These are phyloP conservation scores for Condylura cristata DNA, from an alignment of 2,113 vertebrate species.

Conservation along the genomic window DNA sequence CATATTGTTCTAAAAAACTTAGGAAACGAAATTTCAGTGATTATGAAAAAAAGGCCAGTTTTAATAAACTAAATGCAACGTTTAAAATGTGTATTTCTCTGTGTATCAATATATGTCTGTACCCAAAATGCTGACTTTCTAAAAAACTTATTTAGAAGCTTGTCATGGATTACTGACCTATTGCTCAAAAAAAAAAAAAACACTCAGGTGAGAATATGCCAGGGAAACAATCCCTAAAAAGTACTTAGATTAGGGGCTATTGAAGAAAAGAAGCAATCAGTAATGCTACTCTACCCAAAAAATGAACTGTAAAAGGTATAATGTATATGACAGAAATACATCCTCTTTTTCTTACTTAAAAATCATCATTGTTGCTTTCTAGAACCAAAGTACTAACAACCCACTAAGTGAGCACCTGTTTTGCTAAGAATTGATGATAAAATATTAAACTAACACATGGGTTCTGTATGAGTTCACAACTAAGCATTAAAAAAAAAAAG, in stretches of 20 bases:
- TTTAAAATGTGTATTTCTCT: neutral
- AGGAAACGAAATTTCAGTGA: conserved; percentile 33
- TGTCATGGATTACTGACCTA: neutral
- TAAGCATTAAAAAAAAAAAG: neutral
- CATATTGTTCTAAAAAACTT: neutral
- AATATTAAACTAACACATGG: neutral
- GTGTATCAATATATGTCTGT: neutral
- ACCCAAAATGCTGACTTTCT: neutral
- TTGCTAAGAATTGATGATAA: neutral
- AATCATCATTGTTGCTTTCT: neutral
- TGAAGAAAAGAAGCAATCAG: neutral
- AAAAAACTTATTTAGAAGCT: conserved; percentile 1
- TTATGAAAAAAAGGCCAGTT: neutral
- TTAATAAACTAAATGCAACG: neutral
- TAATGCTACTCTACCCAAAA: neutral
- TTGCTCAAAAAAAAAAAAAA: neutral
- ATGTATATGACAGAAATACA: neutral
- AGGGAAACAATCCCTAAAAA: neutral
- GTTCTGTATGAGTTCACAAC: neutral
- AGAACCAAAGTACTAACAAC: neutral
- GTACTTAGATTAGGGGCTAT: neutral
- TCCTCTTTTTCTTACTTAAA: neutral
- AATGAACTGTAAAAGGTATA: neutral
- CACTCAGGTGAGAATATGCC: neutral
- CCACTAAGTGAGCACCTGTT: neutral